Percentiles rank a stretch among this genome's conserved stretches.
phyloP scores from a whole-genome alignment of 2,888 invertebrate species.

The Lomographa bimaculata region DNA sequence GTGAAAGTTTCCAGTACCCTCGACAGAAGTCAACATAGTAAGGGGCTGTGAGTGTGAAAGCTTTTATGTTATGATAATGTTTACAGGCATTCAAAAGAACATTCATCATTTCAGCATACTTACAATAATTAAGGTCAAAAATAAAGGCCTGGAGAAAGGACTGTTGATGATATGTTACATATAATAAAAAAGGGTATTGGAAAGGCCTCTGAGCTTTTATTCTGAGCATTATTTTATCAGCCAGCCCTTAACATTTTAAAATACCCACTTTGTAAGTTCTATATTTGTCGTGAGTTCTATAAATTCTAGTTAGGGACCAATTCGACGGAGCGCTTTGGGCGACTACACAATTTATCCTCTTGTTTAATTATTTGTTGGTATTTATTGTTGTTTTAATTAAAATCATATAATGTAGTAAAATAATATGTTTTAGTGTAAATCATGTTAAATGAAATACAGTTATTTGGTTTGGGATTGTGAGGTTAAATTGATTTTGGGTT shows the following conservation, averaged over 20 bases:
- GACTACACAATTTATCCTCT: slow-evolving; percentile 43
- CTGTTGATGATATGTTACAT: not conserved
- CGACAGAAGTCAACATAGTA: no score
- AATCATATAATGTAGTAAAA: slow-evolving; percentile 39
- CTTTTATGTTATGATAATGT: no score
- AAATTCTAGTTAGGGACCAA: slow-evolving; percentile 70
- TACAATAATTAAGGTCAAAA: no score
- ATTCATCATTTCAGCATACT: no score
- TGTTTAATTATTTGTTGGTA: slow-evolving; percentile 36
- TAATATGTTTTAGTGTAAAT: slow-evolving; percentile 36
- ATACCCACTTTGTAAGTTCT: slow-evolving; percentile 38
- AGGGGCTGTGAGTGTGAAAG: no score
- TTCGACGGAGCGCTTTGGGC: slow-evolving; percentile 47
- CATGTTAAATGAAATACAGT: slow-evolving; percentile 31
- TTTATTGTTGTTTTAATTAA: slow-evolving; percentile 45
- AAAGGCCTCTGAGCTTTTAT: not conserved
- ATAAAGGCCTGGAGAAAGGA: no score
- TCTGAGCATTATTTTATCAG: slow-evolving; percentile 8
- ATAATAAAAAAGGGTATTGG: not conserved
- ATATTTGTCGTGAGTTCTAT: slow-evolving; percentile 49
- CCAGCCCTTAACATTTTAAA: slow-evolving; percentile 29
- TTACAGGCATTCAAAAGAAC: no score
- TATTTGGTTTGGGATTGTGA: slow-evolving; percentile 21
- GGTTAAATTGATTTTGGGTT: slow-evolving; percentile 26
- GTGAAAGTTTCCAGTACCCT: no score